A percentile compares a stretch with the other conserved stretches of the same genome.
phyloP scores from a whole-genome alignment of 2,797 vertebrate genomes.

The Myiothlypis chrysogaster region DNA sequence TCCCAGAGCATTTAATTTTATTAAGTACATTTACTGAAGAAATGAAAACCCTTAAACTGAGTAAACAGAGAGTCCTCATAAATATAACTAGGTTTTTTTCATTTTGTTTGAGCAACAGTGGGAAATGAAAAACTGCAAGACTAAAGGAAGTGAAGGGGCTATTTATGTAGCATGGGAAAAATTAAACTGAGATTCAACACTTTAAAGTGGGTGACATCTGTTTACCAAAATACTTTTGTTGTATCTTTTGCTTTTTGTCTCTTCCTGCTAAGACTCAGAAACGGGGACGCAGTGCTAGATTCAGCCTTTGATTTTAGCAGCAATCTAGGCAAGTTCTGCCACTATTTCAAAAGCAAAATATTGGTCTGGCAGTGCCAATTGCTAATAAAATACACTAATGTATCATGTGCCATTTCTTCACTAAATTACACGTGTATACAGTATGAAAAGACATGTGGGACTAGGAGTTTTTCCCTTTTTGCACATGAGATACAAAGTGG shows the following conservation, averaged over 20 bases:
- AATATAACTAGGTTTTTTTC: background rate
- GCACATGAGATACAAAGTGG: background rate
- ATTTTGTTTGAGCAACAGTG: background rate
- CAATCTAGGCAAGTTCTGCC: background rate
- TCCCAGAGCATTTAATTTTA: background rate
- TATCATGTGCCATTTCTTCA: background rate
- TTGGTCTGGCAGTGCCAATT: background rate
- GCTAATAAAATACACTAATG: background rate
- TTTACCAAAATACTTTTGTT: slow-evolving; percentile 32
- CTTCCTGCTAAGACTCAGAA: background rate
- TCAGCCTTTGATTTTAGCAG: background rate
- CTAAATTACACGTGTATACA: background rate
- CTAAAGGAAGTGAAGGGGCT: slow-evolving; percentile 47
- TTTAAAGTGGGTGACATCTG: slow-evolving; percentile 46
- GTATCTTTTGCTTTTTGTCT: background rate
- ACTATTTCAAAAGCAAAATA: background rate
- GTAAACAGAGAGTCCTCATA: background rate
- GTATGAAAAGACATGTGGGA: background rate
- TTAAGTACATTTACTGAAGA: background rate
- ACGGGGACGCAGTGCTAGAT: background rate
- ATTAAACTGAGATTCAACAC: slow-evolving; percentile 26
- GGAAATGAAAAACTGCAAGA: slow-evolving; percentile 34
- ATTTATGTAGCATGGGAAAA: slow-evolving; percentile 57
- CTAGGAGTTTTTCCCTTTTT: background rate
- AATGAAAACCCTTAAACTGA: background rate